These are phyloP conservation scores for Anguilla obscura DNA, from an alignment of 2,797 vertebrate genomes.

Conservation along the genomic window DNA sequence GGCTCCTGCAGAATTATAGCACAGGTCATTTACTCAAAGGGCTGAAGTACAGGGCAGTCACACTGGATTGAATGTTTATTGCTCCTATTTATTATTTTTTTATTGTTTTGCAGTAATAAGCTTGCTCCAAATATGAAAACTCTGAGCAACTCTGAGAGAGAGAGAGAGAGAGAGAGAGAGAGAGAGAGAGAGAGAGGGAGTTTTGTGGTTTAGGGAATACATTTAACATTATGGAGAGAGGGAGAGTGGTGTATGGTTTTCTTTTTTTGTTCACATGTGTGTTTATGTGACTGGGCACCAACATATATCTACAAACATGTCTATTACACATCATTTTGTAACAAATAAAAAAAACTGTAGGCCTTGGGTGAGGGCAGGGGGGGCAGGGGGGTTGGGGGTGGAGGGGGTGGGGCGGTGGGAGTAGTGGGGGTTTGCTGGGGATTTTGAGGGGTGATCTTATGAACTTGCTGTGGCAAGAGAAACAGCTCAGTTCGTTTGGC, in stretches of 20 bases:
- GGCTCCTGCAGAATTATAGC: background rate
- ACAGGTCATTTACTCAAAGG: conserved; percentile 37
- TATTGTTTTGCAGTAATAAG: background rate
- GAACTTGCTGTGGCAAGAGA: background rate
- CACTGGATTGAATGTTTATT: background rate
- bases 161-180: background rate
- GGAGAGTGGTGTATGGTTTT: background rate
- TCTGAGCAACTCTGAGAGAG: background rate
- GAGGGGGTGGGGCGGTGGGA: no score
- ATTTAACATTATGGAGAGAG: background rate
- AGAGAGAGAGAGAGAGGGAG: background rate
- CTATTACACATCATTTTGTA: background rate
- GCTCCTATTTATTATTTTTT: background rate
- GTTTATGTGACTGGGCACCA: background rate
- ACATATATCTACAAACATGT: background rate
- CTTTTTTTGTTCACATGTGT: background rate
- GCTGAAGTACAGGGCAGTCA: conserved; percentile 34
- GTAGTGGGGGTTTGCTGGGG: background rate
- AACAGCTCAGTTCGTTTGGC: background rate
- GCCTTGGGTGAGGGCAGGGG: background rate
- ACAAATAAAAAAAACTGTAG: background rate
- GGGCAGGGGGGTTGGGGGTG: no score
- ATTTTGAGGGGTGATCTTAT: background rate
- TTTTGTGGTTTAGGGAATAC: background rate
- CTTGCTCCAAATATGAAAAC: background rate